phyloP scores from a whole-genome alignment of 1,140 invertebrate genomes.

The Philaenus spumarius region DNA sequence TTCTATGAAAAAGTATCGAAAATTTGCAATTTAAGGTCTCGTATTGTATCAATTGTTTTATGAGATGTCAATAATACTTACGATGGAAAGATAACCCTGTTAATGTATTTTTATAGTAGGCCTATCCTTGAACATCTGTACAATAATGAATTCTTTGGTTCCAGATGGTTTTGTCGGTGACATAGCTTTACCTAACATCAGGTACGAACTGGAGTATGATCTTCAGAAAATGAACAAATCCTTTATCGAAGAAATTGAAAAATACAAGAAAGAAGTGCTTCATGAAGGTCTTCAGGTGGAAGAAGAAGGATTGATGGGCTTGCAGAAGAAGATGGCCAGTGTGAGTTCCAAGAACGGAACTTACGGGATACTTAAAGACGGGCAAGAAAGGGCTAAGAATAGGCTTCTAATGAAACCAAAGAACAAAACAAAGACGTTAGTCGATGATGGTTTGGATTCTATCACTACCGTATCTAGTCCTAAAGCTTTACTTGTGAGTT shows the following conservation, averaged over 20 bases:
- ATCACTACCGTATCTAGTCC: too few relatives aligned
- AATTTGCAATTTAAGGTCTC: too few relatives aligned
- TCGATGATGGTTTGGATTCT: too few relatives aligned
- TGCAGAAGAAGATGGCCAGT: constrained; percentile 21
- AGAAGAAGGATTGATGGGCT: constrained; percentile 66
- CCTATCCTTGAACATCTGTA: too few relatives aligned
- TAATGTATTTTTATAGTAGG: too few relatives aligned
- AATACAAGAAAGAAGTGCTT: constrained; percentile 67
- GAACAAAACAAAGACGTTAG: constrained; percentile 8
- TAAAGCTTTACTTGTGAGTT: too few relatives aligned
- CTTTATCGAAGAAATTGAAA: constrained; percentile 58
- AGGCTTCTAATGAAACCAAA: neutral
- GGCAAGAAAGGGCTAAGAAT: constrained; percentile 9
- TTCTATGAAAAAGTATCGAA: too few relatives aligned
- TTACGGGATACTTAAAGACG: neutral
- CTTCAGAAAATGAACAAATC: constrained; percentile 19
- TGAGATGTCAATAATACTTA: too few relatives aligned
- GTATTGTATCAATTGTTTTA: too few relatives aligned
- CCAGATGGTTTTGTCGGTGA: constrained; percentile 29
- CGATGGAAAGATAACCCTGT: too few relatives aligned
- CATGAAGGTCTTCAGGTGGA: constrained; percentile 73
- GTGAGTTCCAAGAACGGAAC: constrained; percentile 3
- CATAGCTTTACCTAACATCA: constrained; percentile 28
- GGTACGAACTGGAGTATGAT: constrained; percentile 24
- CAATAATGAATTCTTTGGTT: constrained; percentile 15